These are phyloP conservation scores for Pteruthius melanotis DNA, from an alignment of 2,113 vertebrate species.

Conservation along the genomic window DNA sequence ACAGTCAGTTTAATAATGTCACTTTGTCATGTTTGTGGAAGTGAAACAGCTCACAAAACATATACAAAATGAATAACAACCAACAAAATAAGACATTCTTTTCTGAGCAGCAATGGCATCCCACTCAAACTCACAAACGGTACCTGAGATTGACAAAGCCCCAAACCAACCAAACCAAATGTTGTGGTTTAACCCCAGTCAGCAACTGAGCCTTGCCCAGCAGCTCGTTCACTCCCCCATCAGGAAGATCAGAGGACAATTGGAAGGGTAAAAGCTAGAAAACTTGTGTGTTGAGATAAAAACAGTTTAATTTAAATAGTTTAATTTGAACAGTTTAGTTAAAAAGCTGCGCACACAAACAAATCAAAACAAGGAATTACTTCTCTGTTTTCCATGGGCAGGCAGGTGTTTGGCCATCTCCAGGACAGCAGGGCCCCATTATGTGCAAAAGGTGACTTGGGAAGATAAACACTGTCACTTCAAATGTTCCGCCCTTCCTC, in stretches of 20 bases:
- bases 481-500: background rate
- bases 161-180: background rate
- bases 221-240: accelerated
- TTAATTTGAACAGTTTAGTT: too few species aligned
- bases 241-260: background rate
- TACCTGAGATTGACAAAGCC: background rate
- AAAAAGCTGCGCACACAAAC: background rate
- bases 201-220: background rate
- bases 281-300: background rate
- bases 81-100: background rate
- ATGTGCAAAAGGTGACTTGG: background rate
- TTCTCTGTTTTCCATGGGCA: background rate
- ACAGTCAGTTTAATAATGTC: background rate
- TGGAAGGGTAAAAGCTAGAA: background rate
- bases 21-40: background rate
- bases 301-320: too few species aligned
- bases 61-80: background rate
- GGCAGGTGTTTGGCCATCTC: background rate
- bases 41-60: background rate
- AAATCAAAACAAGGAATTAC: background rate
- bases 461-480: background rate
- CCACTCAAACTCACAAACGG: background rate
- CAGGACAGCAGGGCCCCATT: background rate
- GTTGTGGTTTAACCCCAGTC: background rate
- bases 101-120: background rate